Evolutionary conservation across 2,888 invertebrate genomes (phyloP).

Genomic region (Crioceris asparagi): DNA sequence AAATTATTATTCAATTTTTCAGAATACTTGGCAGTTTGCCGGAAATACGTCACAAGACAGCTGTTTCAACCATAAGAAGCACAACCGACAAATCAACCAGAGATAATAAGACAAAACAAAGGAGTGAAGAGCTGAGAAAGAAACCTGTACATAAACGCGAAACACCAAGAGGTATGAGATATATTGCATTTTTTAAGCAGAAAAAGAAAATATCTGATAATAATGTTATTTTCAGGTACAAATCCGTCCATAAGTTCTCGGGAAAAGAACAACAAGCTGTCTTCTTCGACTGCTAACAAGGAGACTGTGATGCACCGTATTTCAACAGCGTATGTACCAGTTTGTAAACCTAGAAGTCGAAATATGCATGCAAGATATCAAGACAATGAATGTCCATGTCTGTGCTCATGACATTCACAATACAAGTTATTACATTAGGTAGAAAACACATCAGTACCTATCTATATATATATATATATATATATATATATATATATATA

Average conservation of each 20-base stretch:
- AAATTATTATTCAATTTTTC: too few species aligned
- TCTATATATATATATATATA: too few species aligned
- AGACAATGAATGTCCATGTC: conserved; percentile 34
- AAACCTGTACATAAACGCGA: conserved; percentile 25
- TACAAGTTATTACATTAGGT: conserved; percentile 32
- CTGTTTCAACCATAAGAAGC: conserved; percentile 38
- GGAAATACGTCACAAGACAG: conserved; percentile 39
- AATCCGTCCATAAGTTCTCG: too few species aligned
- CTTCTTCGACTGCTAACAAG: conserved; percentile 17
- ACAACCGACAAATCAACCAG: conserved; percentile 34
- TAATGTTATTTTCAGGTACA: too few species aligned
- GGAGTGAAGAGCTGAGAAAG: conserved; percentile 23
- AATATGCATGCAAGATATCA: conserved; percentile 26
- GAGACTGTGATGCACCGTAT: conserved; percentile 31
- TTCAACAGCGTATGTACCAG: conserved; percentile 38
- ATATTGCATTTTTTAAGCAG: conserved; percentile 1
- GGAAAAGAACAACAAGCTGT: too few species aligned
- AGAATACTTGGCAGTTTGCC: conserved; percentile 32
- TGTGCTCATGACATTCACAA: conserved; percentile 35
- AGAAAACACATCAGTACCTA: conserved; percentile 29
- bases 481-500: too few species aligned
- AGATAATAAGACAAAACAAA: conserved; percentile 27
- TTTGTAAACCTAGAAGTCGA: conserved; percentile 31
- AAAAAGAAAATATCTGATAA: too few species aligned
- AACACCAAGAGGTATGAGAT: conserved; percentile 23